phyloP scores from a whole-genome alignment of 2,888 invertebrate species.

The Agriotes lineatus region DNA sequence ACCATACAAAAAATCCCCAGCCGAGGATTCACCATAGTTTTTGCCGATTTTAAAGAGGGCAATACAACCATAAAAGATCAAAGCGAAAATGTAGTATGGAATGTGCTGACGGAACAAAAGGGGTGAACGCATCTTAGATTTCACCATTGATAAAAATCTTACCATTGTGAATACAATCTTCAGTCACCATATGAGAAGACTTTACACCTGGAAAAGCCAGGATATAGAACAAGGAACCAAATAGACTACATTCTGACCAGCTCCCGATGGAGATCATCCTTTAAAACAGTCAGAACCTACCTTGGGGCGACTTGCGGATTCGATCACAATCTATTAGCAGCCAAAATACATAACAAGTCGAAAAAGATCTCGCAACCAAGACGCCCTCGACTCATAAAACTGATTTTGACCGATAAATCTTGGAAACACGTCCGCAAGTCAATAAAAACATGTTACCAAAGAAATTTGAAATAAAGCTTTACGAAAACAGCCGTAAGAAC shows the following conservation, averaged over 20 bases:
- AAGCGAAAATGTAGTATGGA: background rate
- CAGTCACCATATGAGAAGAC: background rate
- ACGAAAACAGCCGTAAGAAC: background rate
- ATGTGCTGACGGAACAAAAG: background rate
- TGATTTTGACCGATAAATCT: background rate
- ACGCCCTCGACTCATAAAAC: background rate
- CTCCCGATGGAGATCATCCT: background rate
- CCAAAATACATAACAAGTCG: background rate
- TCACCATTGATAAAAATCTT: background rate
- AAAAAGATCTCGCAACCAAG: background rate
- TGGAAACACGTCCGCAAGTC: background rate
- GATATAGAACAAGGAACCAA: background rate
- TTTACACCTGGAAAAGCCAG: background rate
- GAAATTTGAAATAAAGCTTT: background rate
- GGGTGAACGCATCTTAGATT: background rate
- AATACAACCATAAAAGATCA: background rate
- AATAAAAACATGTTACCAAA: background rate
- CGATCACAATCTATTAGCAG: no score
- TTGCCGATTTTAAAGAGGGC: background rate
- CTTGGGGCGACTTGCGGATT: background rate
- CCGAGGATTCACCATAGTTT: background rate
- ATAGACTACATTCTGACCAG: background rate
- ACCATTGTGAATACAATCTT: background rate
- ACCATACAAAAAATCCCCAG: background rate
- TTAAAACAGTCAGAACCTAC: background rate